Percentiles rank a stretch among this genome's conserved stretches.
Conservation (phyloP, 2,113 vertebrate species). For the Sturnus vulgaris region DNA sequence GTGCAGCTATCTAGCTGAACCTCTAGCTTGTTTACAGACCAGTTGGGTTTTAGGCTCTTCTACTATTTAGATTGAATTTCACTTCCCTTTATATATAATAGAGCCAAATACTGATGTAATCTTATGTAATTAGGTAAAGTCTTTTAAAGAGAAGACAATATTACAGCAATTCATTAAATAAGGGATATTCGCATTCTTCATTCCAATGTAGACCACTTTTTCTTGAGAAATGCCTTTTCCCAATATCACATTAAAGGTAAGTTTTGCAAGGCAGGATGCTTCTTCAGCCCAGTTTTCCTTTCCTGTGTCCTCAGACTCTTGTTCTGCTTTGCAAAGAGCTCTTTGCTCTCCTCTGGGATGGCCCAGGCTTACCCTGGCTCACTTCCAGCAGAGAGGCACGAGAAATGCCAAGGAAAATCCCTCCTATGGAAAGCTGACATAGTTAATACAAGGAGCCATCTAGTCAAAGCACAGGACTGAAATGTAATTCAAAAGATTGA, state of each 20-base stretch:
- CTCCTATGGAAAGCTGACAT: background rate
- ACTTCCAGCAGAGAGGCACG: fast-evolving
- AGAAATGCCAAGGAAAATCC: background rate
- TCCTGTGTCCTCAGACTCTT: background rate
- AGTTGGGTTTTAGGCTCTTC: conserved; percentile 12
- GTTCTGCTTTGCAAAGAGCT: background rate
- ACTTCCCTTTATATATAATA: background rate
- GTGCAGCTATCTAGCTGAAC: conserved; percentile 6
- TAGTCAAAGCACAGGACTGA: background rate
- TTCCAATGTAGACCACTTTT: background rate
- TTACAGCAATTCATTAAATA: background rate
- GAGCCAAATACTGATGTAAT: background rate
- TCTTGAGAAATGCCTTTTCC: background rate
- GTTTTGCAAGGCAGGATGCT: background rate
- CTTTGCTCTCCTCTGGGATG: background rate
- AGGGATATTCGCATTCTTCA: background rate
- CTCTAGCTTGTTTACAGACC: background rate
- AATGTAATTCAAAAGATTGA: background rate
- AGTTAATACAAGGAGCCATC: background rate
- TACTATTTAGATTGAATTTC: background rate
- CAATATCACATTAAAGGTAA: background rate
- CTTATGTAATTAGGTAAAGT: background rate
- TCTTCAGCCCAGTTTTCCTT: background rate
- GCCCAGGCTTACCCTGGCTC: background rate
- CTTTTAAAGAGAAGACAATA: background rate